Evolutionary conservation across 2,888 invertebrate species (phyloP).

Genomic region (Philereme transversata): DNA sequence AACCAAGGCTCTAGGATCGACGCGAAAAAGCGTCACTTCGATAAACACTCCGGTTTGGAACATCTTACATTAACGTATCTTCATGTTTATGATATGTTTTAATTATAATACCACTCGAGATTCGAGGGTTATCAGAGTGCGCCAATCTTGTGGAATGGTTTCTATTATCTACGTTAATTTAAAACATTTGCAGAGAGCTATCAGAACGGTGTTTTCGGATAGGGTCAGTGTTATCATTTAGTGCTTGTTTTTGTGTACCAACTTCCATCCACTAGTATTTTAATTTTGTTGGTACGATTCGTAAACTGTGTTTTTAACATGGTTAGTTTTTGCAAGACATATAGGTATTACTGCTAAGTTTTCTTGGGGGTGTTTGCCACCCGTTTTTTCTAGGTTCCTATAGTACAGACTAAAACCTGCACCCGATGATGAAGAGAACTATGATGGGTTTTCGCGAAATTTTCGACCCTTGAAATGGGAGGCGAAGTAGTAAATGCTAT

Average conservation of each 20-base stretch:
- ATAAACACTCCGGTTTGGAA: conserved; percentile 58
- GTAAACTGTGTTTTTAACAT: too few species aligned
- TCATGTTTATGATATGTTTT: conserved; percentile 57
- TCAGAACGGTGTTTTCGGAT: conserved; percentile 7
- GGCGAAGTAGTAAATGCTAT: too few species aligned
- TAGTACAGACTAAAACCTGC: too few species aligned
- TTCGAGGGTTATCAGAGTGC: conserved; percentile 44
- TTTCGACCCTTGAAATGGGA: too few species aligned
- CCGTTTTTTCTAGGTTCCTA: too few species aligned
- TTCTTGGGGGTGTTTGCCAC: too few species aligned
- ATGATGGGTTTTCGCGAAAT: too few species aligned
- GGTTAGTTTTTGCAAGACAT: too few species aligned
- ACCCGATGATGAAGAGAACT: too few species aligned
- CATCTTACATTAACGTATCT: conserved; percentile 56
- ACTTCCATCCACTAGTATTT: not conserved
- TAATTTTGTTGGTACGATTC: too few species aligned
- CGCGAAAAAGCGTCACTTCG: conserved; percentile 58
- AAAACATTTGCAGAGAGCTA: conserved; percentile 15
- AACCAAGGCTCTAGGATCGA: conserved; percentile 43
- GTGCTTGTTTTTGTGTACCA: conserved; percentile 12
- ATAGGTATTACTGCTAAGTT: too few species aligned
- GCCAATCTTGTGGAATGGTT: conserved; percentile 27
- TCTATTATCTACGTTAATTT: conserved; percentile 17
- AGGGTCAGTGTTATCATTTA: conserved; percentile 13
- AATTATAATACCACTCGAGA: conserved; percentile 52